Conservation (phyloP, 2,888 invertebrate species). For the Tryphoninae sp. region DNA sequence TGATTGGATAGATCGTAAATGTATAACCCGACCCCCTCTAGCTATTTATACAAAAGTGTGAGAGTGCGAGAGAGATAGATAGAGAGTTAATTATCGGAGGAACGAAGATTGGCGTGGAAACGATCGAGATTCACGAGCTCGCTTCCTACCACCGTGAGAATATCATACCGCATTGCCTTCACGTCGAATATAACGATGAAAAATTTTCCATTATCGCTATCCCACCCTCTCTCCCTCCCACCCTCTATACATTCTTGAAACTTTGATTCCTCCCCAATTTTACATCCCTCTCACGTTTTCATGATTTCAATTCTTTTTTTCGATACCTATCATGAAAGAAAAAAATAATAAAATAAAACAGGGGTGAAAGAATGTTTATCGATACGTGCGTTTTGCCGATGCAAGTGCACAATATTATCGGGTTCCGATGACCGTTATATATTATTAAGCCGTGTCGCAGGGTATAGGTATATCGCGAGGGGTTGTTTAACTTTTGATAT, state of each 20-base stretch:
- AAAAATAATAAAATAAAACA: too few relatives aligned
- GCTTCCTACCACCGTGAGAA: slow-evolving; percentile 2
- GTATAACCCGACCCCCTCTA: slow-evolving; percentile 30
- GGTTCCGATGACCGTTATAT: slow-evolving; percentile 42
- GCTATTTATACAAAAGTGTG: slow-evolving; percentile 11
- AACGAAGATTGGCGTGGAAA: slow-evolving; percentile 54
- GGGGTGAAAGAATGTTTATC: slow-evolving; percentile 13
- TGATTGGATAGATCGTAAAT: slow-evolving; percentile 45
- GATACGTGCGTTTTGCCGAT: slow-evolving; percentile 19
- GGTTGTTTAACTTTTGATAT: too few relatives aligned
- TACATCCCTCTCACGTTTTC: not conserved
- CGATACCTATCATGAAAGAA: not conserved
- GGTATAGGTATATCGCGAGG: too few relatives aligned
- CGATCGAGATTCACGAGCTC: slow-evolving; percentile 42
- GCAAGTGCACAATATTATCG: slow-evolving; percentile 35
- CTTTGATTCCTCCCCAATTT: slow-evolving; percentile 33
- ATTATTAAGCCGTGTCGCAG: slow-evolving; percentile 23
- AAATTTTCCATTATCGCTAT: slow-evolving; percentile 40
- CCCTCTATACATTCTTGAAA: not conserved
- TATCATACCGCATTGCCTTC: not conserved
- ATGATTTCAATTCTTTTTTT: slow-evolving; percentile 1
- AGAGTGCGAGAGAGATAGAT: not conserved
- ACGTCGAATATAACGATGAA: slow-evolving; percentile 23
- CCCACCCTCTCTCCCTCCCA: not conserved
- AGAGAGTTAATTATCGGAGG: slow-evolving; percentile 46